Percentiles rank a stretch among this genome's conserved stretches.
These are phyloP conservation scores for Drosophila percnosoma DNA, from an alignment of 2,888 invertebrate genomes.

Conservation along the genomic window DNA sequence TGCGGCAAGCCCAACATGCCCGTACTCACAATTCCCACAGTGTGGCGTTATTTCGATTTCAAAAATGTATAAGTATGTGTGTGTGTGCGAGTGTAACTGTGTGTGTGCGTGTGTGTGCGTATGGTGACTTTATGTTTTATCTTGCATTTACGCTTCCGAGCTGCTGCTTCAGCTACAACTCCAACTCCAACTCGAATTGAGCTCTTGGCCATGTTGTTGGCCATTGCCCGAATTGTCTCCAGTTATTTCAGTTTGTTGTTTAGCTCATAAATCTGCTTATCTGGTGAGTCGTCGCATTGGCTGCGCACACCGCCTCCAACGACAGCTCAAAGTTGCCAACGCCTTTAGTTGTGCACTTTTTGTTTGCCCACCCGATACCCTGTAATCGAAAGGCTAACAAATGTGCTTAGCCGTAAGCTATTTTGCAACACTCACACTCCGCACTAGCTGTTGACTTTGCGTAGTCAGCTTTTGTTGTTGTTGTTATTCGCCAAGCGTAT, in stretches of 20 bases:
- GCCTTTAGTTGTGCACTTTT: slow-evolving; percentile 15
- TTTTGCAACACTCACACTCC: not conserved
- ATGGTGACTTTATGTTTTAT: slow-evolving; percentile 70
- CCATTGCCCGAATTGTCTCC: slow-evolving; percentile 62
- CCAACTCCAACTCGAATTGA: slow-evolving; percentile 36
- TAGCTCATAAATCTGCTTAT: slow-evolving; percentile 80
- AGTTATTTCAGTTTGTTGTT: slow-evolving; percentile 78
- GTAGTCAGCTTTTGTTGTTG: not conserved
- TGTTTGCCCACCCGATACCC: slow-evolving; percentile 32
- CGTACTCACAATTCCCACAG: not conserved
- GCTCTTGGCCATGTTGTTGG: slow-evolving; percentile 31
- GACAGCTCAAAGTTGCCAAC: slow-evolving; percentile 49
- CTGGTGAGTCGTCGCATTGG: slow-evolving; percentile 67
- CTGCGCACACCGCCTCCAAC: slow-evolving; percentile 51
- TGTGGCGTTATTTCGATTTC: slow-evolving; percentile 60
- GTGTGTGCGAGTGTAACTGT: slow-evolving; percentile 36
- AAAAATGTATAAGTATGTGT: slow-evolving; percentile 27
- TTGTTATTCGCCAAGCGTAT: not conserved
- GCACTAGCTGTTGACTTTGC: not conserved
- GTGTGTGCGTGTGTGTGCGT: slow-evolving; percentile 44
- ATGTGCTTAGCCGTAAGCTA: not conserved
- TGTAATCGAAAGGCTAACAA: slow-evolving; percentile 20
- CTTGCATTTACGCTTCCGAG: slow-evolving; percentile 78
- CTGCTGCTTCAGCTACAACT: slow-evolving; percentile 22
- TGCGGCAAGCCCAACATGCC: slow-evolving; percentile 9